Conservation (phyloP, 64 coral and sea anemone species). For the Platygyra sinensis region DNA sequence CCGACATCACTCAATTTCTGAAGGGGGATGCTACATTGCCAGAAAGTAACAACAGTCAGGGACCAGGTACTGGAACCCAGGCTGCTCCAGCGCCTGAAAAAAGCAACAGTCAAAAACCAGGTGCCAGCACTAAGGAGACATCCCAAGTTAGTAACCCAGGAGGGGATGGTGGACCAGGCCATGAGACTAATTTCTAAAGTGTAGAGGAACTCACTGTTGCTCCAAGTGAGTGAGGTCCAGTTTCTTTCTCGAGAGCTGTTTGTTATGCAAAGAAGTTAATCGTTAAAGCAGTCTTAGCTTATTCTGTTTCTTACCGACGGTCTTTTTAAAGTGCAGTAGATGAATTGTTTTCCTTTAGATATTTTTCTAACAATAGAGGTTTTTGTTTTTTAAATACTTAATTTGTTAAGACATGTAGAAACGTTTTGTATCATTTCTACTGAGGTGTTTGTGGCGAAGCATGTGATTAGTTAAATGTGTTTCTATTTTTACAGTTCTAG, state of each 20-base stretch:
- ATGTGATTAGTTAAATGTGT: too few species aligned
- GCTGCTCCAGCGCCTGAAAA: too few species aligned
- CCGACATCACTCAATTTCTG: conserved; percentile 41
- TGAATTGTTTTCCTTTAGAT: background rate
- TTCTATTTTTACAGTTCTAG: too few species aligned
- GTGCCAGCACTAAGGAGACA: background rate
- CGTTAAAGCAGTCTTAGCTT: background rate
- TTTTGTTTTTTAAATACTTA: background rate
- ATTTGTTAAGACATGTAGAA: background rate
- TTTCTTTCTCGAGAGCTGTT: background rate
- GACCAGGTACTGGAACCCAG: background rate
- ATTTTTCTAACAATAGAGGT: background rate
- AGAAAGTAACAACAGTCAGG: background rate
- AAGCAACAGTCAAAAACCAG: too few species aligned
- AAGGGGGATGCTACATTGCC: conserved; percentile 6
- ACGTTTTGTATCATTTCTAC: background rate
- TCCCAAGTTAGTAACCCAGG: background rate
- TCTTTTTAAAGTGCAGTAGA: background rate
- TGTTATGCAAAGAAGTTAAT: background rate
- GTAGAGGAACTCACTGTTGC: background rate
- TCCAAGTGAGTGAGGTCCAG: too few species aligned
- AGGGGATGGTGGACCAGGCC: background rate
- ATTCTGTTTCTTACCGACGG: background rate
- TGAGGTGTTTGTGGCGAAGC: too few species aligned
- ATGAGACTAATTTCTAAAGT: background rate